Conservation (phyloP, 2,797 vertebrate species). For the Pachyuromys duprasi region DNA sequence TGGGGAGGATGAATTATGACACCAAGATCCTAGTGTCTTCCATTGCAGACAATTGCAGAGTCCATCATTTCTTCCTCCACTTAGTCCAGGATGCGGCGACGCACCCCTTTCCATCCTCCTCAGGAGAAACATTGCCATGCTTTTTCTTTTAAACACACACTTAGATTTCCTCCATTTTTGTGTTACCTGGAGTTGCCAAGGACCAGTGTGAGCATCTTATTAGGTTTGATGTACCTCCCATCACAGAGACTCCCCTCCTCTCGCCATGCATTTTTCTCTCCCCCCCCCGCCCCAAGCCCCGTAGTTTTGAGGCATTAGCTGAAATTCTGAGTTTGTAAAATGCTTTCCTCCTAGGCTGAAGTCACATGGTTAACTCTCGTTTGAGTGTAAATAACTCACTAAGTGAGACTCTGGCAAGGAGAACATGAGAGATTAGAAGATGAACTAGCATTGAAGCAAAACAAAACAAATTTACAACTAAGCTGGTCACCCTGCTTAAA, state of each 20-base stretch:
- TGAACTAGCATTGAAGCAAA: background rate
- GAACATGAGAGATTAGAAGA: constrained; percentile 30
- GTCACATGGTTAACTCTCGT: background rate
- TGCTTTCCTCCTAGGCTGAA: background rate
- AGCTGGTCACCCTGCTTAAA: constrained; percentile 29
- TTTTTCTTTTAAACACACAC: too few species aligned
- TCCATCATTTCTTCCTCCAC: background rate
- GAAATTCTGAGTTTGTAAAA: background rate
- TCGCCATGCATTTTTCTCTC: too few species aligned
- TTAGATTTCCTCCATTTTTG: background rate
- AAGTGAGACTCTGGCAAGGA: background rate
- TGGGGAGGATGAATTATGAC: background rate
- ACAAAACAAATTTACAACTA: constrained; percentile 35
- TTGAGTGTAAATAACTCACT: constrained; percentile 33
- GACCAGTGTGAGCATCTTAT: background rate
- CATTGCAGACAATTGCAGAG: background rate
- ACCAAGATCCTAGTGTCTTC: background rate
- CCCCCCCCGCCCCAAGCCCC: background rate
- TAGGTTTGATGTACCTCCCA: background rate
- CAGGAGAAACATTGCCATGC: background rate
- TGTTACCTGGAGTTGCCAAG: background rate
- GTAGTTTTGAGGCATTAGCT: background rate
- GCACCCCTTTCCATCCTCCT: background rate
- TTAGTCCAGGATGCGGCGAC: too few species aligned
- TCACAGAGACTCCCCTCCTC: background rate